Conservation (phyloP, 2,113 vertebrate genomes). For the Butastur rufipennis region DNA sequence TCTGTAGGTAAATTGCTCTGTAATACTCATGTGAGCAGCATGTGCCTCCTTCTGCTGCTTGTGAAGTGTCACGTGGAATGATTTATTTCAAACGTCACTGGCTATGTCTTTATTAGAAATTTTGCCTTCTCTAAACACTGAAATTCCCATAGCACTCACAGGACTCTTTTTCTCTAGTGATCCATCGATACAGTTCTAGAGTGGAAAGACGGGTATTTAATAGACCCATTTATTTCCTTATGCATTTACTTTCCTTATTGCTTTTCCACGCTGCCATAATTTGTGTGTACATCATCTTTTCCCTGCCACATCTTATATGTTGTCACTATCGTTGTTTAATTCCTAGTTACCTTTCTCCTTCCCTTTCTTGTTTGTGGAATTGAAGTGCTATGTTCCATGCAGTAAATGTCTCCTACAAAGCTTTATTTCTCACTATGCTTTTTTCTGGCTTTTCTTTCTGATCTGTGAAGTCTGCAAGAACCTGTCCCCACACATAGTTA, state of each 20-base stretch:
- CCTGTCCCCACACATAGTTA: neutral
- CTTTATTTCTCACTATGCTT: neutral
- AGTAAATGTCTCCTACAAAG: neutral
- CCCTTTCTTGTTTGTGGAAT: neutral
- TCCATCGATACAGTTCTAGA: neutral
- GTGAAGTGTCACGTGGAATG: neutral
- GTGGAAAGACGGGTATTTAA: neutral
- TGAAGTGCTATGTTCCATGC: neutral
- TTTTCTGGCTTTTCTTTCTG: neutral
- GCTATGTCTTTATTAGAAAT: neutral
- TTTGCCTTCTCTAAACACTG: neutral
- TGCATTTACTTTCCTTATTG: neutral
- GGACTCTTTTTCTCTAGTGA: neutral
- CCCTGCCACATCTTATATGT: neutral
- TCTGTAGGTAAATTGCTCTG: neutral
- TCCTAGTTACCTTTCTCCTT: neutral
- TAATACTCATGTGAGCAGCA: neutral
- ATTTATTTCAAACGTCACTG: neutral
- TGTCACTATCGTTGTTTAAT: neutral
- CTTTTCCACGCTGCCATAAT: neutral
- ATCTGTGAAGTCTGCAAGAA: neutral
- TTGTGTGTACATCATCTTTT: neutral
- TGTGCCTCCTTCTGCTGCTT: neutral
- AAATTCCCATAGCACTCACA: neutral
- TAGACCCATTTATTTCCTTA: neutral